Base-by-base conservation (phyloP, 2,888 invertebrate species). In the Molorchus minor region DNA sequence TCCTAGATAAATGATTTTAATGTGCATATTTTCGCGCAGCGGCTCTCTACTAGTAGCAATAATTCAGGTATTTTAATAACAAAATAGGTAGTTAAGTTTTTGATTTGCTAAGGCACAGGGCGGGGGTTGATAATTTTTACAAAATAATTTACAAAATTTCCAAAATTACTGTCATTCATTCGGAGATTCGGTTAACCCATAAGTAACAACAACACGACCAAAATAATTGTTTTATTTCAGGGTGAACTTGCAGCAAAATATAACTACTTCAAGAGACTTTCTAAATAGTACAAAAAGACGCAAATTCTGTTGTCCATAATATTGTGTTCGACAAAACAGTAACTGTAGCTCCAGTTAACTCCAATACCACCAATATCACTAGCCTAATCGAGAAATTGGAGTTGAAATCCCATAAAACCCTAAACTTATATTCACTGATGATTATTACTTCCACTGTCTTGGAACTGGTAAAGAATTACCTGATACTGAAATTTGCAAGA, bases 401-500 rank as follows among this genome's bases (percentile, higher is more conserved):
- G 10, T 10, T 25, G 4, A 21, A 44, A 54, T 55, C 47, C 20
- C 17, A 55, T n/a, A 29, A 30, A 0, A 21, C 58, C 0, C n/a
- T 71, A 2, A 64, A 64, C n/a, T 38, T 68, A 1, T 72, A 70
- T 49, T 64, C 65, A 7, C 13, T 59, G 3, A 60, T 61, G 53
- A 64, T 71, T 4, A 7, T 70, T 12, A 20, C 62, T 5, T 62
- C 61, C 12, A 56, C 67, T n/a, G 53, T 61, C 12, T 56, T 69
- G n/a, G 64, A 61, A 13, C 43, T 65, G 38, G 13, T 69, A 1
- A 58, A 68, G 46, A 51, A 69, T 21, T 69, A 63, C 30, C 20
- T 61, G 13, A 57, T 68, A 15, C 65, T 71, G 10, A 65, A 66
- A 44, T 69, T 71, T 53, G 62, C 69, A 49, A 65, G 65, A 43